Percentiles rank a stretch among this genome's conserved stretches.
phyloP scores from a whole-genome alignment of 2,113 vertebrate species.

The Alexandromys fortis region DNA sequence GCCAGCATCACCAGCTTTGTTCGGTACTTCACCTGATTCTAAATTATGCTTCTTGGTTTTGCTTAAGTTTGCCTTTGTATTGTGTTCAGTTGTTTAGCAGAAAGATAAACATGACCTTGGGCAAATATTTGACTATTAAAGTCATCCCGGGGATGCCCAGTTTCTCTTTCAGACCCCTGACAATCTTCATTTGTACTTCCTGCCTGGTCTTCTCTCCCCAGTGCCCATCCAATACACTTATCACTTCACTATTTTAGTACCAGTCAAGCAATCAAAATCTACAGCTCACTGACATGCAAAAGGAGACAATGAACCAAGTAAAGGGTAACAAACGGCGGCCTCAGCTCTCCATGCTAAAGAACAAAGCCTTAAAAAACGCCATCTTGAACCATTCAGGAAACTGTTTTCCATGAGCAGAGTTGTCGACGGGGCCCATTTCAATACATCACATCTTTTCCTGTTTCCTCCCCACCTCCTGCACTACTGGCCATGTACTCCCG shows the following conservation, averaged over 20 bases:
- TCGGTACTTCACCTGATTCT: not conserved
- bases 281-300: slow-evolving; percentile 21
- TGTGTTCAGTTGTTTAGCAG: not conserved
- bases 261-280: slow-evolving; percentile 11
- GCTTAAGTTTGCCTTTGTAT: not conserved
- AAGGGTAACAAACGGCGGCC: not conserved
- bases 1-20: not conserved
- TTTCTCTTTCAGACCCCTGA: not conserved
- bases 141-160: not conserved
- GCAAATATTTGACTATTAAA: slow-evolving; percentile 27
- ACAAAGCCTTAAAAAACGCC: not conserved
- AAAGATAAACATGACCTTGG: not conserved
- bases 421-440: not conserved
- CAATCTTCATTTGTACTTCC: not conserved
- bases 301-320: not conserved
- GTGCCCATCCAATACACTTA: not conserved
- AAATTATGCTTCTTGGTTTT: slow-evolving; percentile 7
- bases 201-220: not conserved
- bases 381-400: not conserved
- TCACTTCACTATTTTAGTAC: not conserved
- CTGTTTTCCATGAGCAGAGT: not conserved
- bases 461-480: not conserved
- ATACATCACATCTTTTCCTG: not conserved
- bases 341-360: not conserved
- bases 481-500: not conserved